Base-by-base conservation (phyloP, 2,888 invertebrate genomes). In the Matsumyia berberina region DNA sequence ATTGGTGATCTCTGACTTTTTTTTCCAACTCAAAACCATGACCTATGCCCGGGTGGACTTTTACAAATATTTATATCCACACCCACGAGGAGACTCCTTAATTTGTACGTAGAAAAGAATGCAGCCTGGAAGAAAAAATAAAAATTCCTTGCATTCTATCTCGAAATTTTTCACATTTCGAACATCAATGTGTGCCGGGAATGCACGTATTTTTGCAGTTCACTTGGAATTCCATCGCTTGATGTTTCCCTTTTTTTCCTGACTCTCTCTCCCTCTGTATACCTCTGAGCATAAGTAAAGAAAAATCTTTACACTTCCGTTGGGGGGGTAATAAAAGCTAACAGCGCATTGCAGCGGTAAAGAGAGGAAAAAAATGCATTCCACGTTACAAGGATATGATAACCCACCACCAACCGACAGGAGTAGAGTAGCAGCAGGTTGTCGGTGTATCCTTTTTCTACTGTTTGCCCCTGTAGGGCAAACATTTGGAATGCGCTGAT, bases 151-250 rank as follows among this genome's bases (percentile, higher is more conserved):
- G 37, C 74, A 74, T 67, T 67, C 51, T 66, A 73, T 46, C 35
- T 57, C 9, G 51, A 17, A 82, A 66, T 64, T 66, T 67, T 74
- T 72, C 11, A 44, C 81, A 77, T 64, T 72, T 12, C 70, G 24
- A 66, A 72, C 70, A 66, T 82, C 70, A 76, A 70, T 72, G 53
- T 66, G 66, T 58, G 42, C 64, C 57, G 51, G 70, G 77, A 77
- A 82, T 82, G 77, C 69, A 64, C 66, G 72, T 76, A 72, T 60
- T 69, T 60, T 77, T 60, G 44, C 73, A 76, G 81, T 70, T 77
- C 64, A 77, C 77, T 82, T 70, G 58, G 15, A 82, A 72, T 72
- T 44, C 77, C 58, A 24, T 24, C 24, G 24, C 24, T 24, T 24
- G 24, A 24, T 24, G 24, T 24, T 24, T 24, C 24, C 24, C 24